A percentile compares a stretch with the other conserved stretches of the same genome.
These are phyloP conservation scores for Borostomias antarcticus DNA, from an alignment of 2,797 vertebrate genomes.

Conservation along the genomic window DNA sequence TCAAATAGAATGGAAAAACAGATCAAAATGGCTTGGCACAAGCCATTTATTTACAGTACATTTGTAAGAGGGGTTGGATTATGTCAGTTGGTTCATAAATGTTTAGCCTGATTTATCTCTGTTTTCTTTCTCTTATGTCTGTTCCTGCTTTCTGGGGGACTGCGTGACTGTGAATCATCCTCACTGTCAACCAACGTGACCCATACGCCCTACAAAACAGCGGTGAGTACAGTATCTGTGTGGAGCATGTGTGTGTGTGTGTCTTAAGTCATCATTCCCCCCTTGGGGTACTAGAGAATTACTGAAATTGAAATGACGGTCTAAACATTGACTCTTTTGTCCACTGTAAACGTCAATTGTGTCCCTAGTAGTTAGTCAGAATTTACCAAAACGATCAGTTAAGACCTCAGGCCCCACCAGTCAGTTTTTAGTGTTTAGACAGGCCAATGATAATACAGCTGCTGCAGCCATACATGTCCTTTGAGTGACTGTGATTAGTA, in stretches of 20 bases:
- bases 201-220: conserved; percentile 73
- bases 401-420: too few species aligned
- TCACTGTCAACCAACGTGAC: conserved; percentile 22
- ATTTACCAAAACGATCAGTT: too few species aligned
- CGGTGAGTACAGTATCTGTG: conserved; percentile 77
- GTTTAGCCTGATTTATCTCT: neutral
- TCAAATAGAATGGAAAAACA: conserved; percentile 66
- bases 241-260: too few species aligned
- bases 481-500: neutral
- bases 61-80: conserved; percentile 15
- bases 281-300: neutral
- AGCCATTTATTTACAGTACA: too few species aligned
- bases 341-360: neutral
- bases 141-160: neutral
- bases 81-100: conserved; percentile 46
- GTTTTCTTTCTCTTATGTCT: neutral
- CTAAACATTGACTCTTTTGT: neutral
- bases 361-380: too few species aligned
- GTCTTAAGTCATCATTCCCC: too few species aligned
- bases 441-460: conserved; percentile 8
- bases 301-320: neutral
- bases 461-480: neutral
- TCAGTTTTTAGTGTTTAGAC: neutral
- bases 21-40: neutral
- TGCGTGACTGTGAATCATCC: neutral